phyloP scores from a whole-genome alignment of 2,797 vertebrate species.

The Cuculus canorus region DNA sequence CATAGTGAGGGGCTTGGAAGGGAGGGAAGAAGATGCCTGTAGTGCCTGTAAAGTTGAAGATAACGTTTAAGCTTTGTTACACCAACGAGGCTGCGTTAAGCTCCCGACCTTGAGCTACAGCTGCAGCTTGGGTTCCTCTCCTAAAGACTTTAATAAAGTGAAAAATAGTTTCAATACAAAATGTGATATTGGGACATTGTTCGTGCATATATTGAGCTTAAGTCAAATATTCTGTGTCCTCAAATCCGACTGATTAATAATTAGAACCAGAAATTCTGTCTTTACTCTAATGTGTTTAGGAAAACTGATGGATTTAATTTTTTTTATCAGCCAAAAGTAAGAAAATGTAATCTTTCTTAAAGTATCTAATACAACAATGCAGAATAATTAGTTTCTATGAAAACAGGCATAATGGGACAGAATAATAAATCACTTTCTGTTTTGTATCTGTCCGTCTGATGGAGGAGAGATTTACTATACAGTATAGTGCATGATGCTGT shows the following conservation, averaged over 20 bases:
- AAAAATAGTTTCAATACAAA: constrained; percentile 83
- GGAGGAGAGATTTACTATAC: constrained; percentile 76
- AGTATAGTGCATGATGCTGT: constrained; percentile 41
- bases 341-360: constrained; percentile 86
- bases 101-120: constrained; percentile 60
- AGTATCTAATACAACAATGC: constrained; percentile 85
- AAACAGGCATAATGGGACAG: constrained; percentile 81
- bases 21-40: constrained; percentile 52
- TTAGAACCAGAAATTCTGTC: constrained; percentile 82
- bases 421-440: constrained; percentile 82
- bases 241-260: constrained; percentile 84
- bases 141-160: constrained; percentile 81
- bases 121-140: constrained; percentile 59
- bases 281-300: constrained; percentile 83
- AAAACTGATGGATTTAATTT: constrained; percentile 87
- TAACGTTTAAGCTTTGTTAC: constrained; percentile 72
- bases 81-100: constrained; percentile 57
- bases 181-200: constrained; percentile 80
- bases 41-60: constrained; percentile 71
- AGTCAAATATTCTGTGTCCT: constrained; percentile 80
- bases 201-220: constrained; percentile 81
- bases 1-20: constrained; percentile 16
- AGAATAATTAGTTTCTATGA: constrained; percentile 84
- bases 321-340: constrained; percentile 83
- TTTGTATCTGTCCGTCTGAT: constrained; percentile 77